Evolutionary conservation across 2,113 vertebrate species (phyloP).

Genomic region (Oryctolagus cuniculus): mOryCun1.1 NC_091436.1:11294001-11294500

Average conservation of each 20-base stretch:
- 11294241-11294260: conserved; percentile 55
- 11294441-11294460: conserved; percentile 60
- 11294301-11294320: not conserved
- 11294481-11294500: not conserved
- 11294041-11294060: not conserved
- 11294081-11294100: not conserved
- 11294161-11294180: not conserved
- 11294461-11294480: conserved; percentile 1
- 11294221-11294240: conserved; percentile 28
- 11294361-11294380: conserved; percentile 59
- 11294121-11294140: not conserved
- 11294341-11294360: conserved; percentile 36
- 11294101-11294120: not conserved
- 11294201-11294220: not conserved
- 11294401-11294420: conserved; percentile 76
- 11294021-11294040: not conserved
- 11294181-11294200: not conserved
- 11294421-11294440: conserved; percentile 77
- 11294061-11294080: rapidly evolving
- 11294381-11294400: conserved; percentile 68
- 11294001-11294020: not conserved
- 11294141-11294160: not conserved
- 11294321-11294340: conserved; percentile 49
- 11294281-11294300: not conserved
- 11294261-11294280: not conserved